Evolutionary conservation across 2,113 vertebrate genomes (phyloP).

Genomic region (Zapornia atra): DNA sequence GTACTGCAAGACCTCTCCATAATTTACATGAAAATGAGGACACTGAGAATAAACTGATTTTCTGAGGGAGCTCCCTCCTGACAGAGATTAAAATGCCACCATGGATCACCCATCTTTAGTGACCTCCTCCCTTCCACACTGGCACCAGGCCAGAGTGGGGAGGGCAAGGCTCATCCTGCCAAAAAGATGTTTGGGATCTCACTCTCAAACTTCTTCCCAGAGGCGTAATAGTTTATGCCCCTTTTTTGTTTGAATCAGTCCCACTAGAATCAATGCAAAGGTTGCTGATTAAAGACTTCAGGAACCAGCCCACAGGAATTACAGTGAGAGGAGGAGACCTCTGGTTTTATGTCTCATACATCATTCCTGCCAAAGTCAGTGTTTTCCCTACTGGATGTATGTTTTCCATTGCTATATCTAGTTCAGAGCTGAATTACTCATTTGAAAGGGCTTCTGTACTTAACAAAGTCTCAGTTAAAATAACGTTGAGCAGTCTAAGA

Average conservation of each 20-base stretch:
- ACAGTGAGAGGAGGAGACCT: not conserved
- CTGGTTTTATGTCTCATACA: not conserved
- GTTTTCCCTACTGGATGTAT: not conserved
- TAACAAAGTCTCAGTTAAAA: not conserved
- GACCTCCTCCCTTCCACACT: not conserved
- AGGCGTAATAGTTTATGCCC: not conserved
- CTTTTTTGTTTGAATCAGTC: not conserved
- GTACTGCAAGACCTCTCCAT: not conserved
- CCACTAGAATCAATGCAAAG: not conserved
- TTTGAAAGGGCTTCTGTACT: not conserved
- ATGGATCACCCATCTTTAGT: not conserved
- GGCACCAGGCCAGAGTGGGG: not conserved
- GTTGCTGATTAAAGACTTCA: not conserved
- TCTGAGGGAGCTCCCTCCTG: not conserved
- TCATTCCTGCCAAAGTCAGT: not conserved
- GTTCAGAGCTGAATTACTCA: not conserved
- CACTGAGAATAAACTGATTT: not conserved
- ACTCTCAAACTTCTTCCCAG: not conserved
- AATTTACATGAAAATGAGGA: not conserved
- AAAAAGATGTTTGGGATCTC: not conserved
- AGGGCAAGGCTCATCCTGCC: not conserved
- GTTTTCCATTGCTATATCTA: not conserved
- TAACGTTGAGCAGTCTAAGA: not conserved
- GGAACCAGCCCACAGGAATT: not conserved
- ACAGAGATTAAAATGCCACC: not conserved